A percentile compares a stretch with the other conserved stretches of the same genome.
phyloP scores from a whole-genome alignment of 2,888 invertebrate genomes.

The Pollenia amentaria region DNA sequence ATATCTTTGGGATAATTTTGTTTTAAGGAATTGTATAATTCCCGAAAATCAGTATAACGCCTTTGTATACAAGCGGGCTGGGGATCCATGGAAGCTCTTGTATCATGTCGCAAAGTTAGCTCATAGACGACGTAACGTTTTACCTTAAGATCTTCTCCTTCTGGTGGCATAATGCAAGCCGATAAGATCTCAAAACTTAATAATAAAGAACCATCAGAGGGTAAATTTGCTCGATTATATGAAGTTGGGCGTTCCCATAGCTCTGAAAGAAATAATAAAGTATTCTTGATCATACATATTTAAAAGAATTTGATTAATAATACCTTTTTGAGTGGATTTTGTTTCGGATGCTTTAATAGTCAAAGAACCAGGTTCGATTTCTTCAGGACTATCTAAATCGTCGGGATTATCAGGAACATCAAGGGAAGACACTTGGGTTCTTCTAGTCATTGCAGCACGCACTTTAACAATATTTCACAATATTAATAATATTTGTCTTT shows the following conservation, averaged over 20 bases:
- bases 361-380: slow-evolving; percentile 81
- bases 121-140: slow-evolving; percentile 90
- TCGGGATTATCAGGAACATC: slow-evolving; percentile 78
- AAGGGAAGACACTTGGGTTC: slow-evolving; percentile 78
- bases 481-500: background rate
- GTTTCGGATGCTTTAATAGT: slow-evolving; percentile 79
- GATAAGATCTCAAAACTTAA: slow-evolving; percentile 88
- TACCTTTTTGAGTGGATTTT: slow-evolving; percentile 79
- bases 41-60: slow-evolving; percentile 90
- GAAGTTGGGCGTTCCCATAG: slow-evolving; percentile 81
- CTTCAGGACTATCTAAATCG: slow-evolving; percentile 82
- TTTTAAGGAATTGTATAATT: slow-evolving; percentile 87
- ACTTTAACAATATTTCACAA: slow-evolving; percentile 73
- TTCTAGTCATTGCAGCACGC: slow-evolving; percentile 83
- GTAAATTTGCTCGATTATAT: slow-evolving; percentile 75
- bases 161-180: slow-evolving; percentile 88
- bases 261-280: slow-evolving; percentile 75
- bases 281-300: background rate
- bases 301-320: background rate
- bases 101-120: slow-evolving; percentile 87
- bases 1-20: slow-evolving; percentile 87
- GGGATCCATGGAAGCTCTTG: slow-evolving; percentile 85
- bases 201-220: slow-evolving; percentile 79
- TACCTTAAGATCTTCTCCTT: slow-evolving; percentile 85
- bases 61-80: slow-evolving; percentile 89